Conservation (phyloP, 2,888 invertebrate genomes). For the Agelastica alni region DNA sequence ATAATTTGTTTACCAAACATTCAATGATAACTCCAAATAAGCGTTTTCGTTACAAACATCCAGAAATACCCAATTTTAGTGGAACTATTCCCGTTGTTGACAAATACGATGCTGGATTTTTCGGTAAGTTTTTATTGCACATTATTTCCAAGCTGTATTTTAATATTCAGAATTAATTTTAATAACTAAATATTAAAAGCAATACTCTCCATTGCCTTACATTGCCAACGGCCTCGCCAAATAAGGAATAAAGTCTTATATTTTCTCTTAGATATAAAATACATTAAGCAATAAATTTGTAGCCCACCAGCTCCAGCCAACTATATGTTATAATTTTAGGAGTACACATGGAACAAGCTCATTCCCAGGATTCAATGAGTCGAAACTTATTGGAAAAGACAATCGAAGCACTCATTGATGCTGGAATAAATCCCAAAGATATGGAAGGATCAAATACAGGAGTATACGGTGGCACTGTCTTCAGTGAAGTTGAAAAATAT, state of each 20-base stretch:
- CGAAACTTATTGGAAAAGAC: slow-evolving; percentile 64
- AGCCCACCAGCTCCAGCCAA: too few relatives aligned
- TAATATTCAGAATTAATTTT: too few relatives aligned
- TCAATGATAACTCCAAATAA: slow-evolving; percentile 84
- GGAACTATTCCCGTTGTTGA: slow-evolving; percentile 65
- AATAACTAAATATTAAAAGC: too few relatives aligned
- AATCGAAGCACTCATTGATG: slow-evolving; percentile 65
- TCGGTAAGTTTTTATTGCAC: slow-evolving; percentile 56
- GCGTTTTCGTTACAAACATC: slow-evolving; percentile 71
- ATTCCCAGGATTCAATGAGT: slow-evolving; percentile 62
- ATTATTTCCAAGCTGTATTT: too few relatives aligned
- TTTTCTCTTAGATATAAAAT: too few relatives aligned
- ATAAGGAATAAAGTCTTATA: too few relatives aligned
- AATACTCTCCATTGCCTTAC: too few relatives aligned
- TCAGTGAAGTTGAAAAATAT: slow-evolving; percentile 69
- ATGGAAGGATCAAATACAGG: slow-evolving; percentile 75
- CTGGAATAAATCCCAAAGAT: slow-evolving; percentile 69
- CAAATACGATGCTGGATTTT: slow-evolving; percentile 63
- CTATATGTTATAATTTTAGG: slow-evolving; percentile 30
- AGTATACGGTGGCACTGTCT: slow-evolving; percentile 78
- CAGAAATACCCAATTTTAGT: slow-evolving; percentile 63
- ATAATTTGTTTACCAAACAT: slow-evolving; percentile 74
- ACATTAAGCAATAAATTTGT: too few relatives aligned
- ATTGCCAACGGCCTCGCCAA: too few relatives aligned
- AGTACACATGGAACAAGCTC: slow-evolving; percentile 59